phyloP scores from a whole-genome alignment of 2,797 vertebrate species.

The Rousettus madagascariensis region DNA sequence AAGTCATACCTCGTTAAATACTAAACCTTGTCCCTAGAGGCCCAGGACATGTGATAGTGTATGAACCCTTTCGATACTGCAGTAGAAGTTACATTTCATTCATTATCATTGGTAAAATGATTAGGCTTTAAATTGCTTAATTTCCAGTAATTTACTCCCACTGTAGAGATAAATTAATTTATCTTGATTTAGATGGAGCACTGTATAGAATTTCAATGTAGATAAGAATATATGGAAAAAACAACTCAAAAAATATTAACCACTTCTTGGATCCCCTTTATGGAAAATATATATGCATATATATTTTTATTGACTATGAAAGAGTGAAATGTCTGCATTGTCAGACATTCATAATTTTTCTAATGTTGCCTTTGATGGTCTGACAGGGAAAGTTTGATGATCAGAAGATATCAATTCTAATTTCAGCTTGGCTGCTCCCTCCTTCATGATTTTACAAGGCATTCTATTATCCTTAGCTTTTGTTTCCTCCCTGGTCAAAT shows the following conservation, averaged over 20 bases:
- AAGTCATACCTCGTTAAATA: slow-evolving; percentile 12
- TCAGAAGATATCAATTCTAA: background rate
- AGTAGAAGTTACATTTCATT: background rate
- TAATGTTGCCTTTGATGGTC: background rate
- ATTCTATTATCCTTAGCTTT: background rate
- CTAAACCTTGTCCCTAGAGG: background rate
- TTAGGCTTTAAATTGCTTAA: slow-evolving; percentile 23
- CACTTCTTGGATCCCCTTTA: background rate
- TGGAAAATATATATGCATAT: background rate
- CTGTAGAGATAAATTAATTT: slow-evolving; percentile 51
- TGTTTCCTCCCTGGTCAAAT: background rate
- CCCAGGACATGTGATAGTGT: background rate
- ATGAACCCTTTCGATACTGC: background rate
- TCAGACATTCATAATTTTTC: background rate
- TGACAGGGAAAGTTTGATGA: background rate
- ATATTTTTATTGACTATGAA: background rate
- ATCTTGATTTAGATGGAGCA: slow-evolving; percentile 31
- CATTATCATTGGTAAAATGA: slow-evolving; percentile 20
- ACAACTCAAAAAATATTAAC: background rate
- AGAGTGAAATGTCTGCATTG: background rate
- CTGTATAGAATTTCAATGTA: slow-evolving; percentile 3
- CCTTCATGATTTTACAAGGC: background rate
- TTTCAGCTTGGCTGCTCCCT: background rate
- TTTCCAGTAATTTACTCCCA: slow-evolving; percentile 29
- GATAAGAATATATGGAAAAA: slow-evolving; percentile 4